Evolutionary conservation across 2,888 invertebrate species (phyloP).

Genomic region (Coremacera marginata): DNA sequence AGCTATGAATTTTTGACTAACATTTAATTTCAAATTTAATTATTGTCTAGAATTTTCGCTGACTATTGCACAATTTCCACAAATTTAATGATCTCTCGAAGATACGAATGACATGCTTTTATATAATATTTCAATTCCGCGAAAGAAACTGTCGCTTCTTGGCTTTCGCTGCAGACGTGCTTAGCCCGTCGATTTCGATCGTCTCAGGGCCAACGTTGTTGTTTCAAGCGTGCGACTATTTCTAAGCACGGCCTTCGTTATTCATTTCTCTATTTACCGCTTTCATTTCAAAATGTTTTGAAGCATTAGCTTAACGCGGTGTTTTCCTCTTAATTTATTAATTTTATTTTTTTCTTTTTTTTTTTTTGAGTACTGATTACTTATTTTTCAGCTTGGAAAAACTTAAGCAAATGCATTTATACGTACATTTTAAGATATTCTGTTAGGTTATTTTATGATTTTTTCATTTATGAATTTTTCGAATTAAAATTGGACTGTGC

Average conservation of each 20-base stretch:
- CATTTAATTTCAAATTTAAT: background rate
- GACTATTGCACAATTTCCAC: background rate
- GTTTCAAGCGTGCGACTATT: background rate
- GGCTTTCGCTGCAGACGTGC: background rate
- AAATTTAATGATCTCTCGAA: background rate
- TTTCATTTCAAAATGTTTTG: background rate
- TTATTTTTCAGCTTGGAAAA: too few relatives aligned
- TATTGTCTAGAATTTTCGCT: background rate
- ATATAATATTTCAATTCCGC: constrained; percentile 12
- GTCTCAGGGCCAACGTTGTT: background rate
- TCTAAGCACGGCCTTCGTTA: background rate
- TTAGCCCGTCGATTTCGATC: background rate
- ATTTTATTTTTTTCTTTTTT: too few relatives aligned
- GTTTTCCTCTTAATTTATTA: background rate
- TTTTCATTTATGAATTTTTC: too few relatives aligned
- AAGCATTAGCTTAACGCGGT: background rate
- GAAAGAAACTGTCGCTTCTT: background rate
- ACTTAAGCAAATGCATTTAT: too few relatives aligned
- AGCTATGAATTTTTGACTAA: background rate
- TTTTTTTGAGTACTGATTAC: too few relatives aligned
- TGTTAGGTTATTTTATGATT: too few relatives aligned
- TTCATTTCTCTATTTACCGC: background rate
- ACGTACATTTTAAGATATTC: too few relatives aligned
- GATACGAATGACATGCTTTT: background rate
- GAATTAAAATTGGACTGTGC: too few relatives aligned